Percentiles rank a stretch among this genome's conserved stretches.
Evolutionary conservation across 2,888 invertebrate genomes (phyloP).

Genomic region (Rotaria socialis): DNA sequence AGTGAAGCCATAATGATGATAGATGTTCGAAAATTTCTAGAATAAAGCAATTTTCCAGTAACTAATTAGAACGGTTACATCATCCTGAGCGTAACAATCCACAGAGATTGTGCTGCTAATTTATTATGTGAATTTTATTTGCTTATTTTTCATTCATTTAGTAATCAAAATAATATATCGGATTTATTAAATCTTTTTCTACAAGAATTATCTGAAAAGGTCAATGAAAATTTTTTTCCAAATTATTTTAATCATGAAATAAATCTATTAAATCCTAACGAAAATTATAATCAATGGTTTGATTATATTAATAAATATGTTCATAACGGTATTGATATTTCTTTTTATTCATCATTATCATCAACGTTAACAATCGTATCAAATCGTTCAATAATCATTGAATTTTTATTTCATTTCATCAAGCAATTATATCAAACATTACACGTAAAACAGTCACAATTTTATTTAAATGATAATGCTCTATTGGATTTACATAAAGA

Average conservation of each 20-base stretch:
- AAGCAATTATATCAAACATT: not conserved
- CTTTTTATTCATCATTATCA: not conserved
- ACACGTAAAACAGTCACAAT: not conserved
- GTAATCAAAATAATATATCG: constrained; percentile 1
- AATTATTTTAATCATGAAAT: constrained; percentile 37
- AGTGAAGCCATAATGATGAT: no score
- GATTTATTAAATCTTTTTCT: not conserved
- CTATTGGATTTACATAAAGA: not conserved
- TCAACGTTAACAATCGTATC: not conserved
- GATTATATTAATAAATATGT: constrained; percentile 3
- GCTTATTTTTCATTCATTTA: not conserved
- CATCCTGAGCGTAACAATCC: no score
- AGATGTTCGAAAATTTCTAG: no score
- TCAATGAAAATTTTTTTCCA: not conserved
- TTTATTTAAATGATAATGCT: not conserved
- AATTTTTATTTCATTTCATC: not conserved
- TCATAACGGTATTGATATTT: not conserved
- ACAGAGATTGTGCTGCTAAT: no score
- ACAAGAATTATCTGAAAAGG: not conserved
- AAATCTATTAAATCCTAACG: not conserved
- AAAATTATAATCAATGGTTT: constrained; percentile 33
- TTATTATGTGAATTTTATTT: not conserved
- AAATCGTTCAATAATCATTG: constrained; percentile 13
- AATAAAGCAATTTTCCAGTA: no score
- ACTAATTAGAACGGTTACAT: no score